These are phyloP conservation scores for Avahi laniger DNA, from an alignment of 2,797 vertebrate genomes.

Conservation along the genomic window DNA sequence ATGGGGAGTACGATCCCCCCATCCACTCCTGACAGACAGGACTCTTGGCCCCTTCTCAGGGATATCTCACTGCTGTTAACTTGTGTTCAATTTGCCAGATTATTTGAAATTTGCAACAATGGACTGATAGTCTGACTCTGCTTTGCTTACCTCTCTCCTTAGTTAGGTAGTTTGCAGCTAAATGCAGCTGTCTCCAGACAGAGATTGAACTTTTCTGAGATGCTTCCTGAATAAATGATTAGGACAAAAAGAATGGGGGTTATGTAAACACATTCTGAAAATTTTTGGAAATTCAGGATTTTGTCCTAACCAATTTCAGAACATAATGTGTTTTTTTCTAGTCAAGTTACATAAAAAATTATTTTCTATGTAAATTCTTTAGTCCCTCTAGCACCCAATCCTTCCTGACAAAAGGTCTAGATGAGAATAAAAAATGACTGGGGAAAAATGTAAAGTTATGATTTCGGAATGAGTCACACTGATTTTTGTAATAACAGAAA, in stretches of 20 bases:
- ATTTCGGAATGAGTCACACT: not conserved
- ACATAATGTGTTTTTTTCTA: not conserved
- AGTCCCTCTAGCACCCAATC: not conserved
- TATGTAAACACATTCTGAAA: not conserved
- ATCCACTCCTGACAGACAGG: not conserved
- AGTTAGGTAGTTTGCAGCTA: not conserved
- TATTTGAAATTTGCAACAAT: constrained; percentile 8
- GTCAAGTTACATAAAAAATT: not conserved
- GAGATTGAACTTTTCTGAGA: not conserved
- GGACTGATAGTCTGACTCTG: not conserved
- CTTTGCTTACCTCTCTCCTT: not conserved
- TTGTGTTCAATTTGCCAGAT: not conserved
- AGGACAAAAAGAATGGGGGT: not conserved
- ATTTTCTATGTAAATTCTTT: not conserved
- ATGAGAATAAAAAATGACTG: not conserved
- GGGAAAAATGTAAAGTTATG: not conserved
- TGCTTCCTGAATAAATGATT: constrained; percentile 29
- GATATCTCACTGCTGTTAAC: not conserved
- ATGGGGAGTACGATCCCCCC: not conserved
- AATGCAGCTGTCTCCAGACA: not conserved
- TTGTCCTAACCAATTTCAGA: not conserved
- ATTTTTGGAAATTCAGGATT: constrained; percentile 10
- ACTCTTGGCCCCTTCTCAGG: not conserved
- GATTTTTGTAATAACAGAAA: not conserved
- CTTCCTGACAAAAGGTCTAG: not conserved